Evolutionary conservation across 2,797 vertebrate genomes (phyloP), one percentile per base, ranked within the genome.

Genomic region (Sebastolobus altivelis): DNA sequence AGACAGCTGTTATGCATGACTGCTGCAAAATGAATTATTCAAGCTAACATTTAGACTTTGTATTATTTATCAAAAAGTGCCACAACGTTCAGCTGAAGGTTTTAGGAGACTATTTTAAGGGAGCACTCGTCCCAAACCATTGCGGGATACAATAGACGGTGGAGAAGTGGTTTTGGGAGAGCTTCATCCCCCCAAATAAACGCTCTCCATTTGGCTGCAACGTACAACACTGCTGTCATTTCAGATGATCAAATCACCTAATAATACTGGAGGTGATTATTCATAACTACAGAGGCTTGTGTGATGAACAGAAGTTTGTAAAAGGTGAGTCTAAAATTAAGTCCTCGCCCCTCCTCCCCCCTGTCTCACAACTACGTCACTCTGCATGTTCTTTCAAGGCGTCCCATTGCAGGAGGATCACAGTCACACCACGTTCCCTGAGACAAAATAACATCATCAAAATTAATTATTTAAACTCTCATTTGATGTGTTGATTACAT

Each of bases 31-130:
- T 94, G 16, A 90, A 95, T 94, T 81, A 95, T 94, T 94, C 76
- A 94, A 13, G 40, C 27, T 71, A 84, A 89, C 92, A 93, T 93
- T 93, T 86, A 91, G 86, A 92, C 78, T 88, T 89, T 95, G 72
- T 93, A 94, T 94, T 93, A 95, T 95, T 94, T 81, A 94, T 92
- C 81, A 73, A 80, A 88, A 92, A 84, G 84, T 85, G 86, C 80
- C 83, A 88, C 75, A 75, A 84, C 13, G 37, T 88, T 91, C 80
- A 73, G 85, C 77, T 33, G 66, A 82, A 85, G 84, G 83, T 88
- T 94, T 92, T 86, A 86, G 88, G 75, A 35, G 54, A 77, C 88
- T 93, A 90, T 93, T 91, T 93, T 79, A 77, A 61, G 82, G 71
- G 25, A 63, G 77, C 60, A 55, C 86, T 75, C 63, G 46, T 89